Base-by-base conservation (phyloP, 1,140 invertebrate species). In the Temnothorax curvispinosus region DNA sequence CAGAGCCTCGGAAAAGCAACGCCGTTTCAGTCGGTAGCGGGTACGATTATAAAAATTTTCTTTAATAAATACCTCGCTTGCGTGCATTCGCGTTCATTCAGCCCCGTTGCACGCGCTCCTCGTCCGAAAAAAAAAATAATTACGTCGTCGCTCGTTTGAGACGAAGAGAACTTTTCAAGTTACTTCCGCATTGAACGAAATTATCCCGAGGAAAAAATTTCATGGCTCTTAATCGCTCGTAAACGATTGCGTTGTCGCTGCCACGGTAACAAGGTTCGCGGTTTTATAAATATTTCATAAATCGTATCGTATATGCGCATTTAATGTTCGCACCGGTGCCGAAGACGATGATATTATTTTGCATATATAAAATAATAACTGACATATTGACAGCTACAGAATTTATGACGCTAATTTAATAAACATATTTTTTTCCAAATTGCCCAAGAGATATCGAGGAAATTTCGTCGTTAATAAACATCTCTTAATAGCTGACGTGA, bases 1-100 rank as follows among this genome's bases (percentile, higher is more conserved):
- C 90, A 90, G 91, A 92, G 91, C 89, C 78, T 84, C 86, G 92
- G 93, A 92, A 92, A 94, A 93, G 91, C 44, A 85, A 52, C 74
- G 77, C 65, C 27, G 27, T 27, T 27, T 27, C 1, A 21, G 71
- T 71, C 65, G 78, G 44, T 62, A 78, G 56, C 84, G 72, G 50
- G 76, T 72, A 62, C 78, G 89, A 91, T 91, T 91, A 91, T 91
- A 58, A 89, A 85, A 74, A 89, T 91, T 91, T 90, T 84, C 88
- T 91, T 91, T 91, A 89, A 87, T 77, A 91, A 91, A 91, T 87
- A 91, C 69, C 74, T 86, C 69, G 86, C 67, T 75, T 54, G 65
- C 56, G 75, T 41, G 80, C 72, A 75, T 47, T 78, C 62, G 58
- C 54, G 74, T 54, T 69, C 47, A 75, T 81, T 69, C 80, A 65